Conservation (phyloP, 2,888 invertebrate species). For the Drepana falcataria region DNA sequence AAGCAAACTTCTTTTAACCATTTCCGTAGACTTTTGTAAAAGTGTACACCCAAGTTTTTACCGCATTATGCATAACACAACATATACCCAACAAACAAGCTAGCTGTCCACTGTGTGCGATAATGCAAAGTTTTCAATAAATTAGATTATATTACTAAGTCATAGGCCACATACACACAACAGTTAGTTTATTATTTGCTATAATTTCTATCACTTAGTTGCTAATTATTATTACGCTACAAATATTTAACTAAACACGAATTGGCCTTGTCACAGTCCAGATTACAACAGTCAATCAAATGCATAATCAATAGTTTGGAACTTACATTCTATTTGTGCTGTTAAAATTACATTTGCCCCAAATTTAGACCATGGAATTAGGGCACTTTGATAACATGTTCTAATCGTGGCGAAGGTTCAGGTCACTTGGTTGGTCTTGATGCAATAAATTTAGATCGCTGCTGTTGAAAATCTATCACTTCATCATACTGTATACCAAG, state of each 20-base stretch:
- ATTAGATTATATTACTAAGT: constrained; percentile 15
- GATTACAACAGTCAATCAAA: constrained; percentile 53
- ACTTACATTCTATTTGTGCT: not conserved
- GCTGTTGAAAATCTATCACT: not conserved
- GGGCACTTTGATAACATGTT: constrained; percentile 33
- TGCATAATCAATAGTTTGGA: constrained; percentile 17
- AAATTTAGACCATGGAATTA: constrained; percentile 39
- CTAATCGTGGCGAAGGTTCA: constrained; percentile 24
- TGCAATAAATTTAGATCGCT: not conserved
- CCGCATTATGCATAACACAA: too few relatives aligned
- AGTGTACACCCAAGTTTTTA: too few relatives aligned
- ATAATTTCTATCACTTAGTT: constrained; percentile 47
- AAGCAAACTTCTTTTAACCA: too few relatives aligned
- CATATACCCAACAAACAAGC: too few relatives aligned
- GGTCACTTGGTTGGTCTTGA: constrained; percentile 10
- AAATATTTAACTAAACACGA: constrained; percentile 50
- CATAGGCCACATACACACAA: constrained; percentile 29
- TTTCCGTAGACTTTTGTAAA: too few relatives aligned
- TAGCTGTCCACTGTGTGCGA: too few relatives aligned
- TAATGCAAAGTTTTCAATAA: too few relatives aligned
- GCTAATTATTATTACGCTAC: constrained; percentile 45
- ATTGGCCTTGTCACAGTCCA: constrained; percentile 58
- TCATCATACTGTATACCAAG: not conserved
- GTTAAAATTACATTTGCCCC: constrained; percentile 13
- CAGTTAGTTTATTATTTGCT: not conserved